Evolutionary conservation across 1,140 invertebrate species (phyloP), one percentile per base, ranked within the genome.

Genomic region (Andricus grossulariae): DNA sequence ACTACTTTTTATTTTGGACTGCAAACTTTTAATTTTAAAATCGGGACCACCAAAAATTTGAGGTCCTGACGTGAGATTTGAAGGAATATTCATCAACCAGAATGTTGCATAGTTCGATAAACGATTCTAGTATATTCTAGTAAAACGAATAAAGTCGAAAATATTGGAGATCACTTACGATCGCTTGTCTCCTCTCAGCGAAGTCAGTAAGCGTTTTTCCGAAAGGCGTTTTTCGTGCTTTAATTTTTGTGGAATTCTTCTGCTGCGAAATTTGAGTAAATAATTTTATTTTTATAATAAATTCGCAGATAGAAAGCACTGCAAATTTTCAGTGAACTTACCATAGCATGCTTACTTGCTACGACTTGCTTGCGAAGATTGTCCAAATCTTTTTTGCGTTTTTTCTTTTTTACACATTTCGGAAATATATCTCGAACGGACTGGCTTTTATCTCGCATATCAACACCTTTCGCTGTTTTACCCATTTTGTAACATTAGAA

Each of bases 121-220:
- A 32, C 32, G 32, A 6, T 32, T 32, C 32, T 32, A 32, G 32
- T 32, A 32, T 32, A 32, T 32, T 32, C 32, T 32, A 32, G 32
- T 32, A 32, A 32, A 6, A 2, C 39, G 7, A 18, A 70, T 5
- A 70, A 50, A 50, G 32, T 70, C 11, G 21, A 70, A 76, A 49
- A 50, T 75, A 74, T 54, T 78, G 72, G 45, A 21, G 6, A 80
- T 39, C 19, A 50, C 73, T 83, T 80, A 86, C 85, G 32, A 81
- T 78, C 49, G 81, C 75, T 60, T 72, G 55, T 75, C 80, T 83
- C 50, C 73, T 75, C 11, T 72, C 2, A 21, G 85, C 81, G 75
- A 85, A 86, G n/a, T 82, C 52, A 57, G 77, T 78, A 16, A 85
- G 78, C 18, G 52, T 71, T 52, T 84, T 86, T 7, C 45, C 71